phyloP scores from a whole-genome alignment of 2,113 vertebrate genomes.

The Apistogramma diplotaenia region DNA sequence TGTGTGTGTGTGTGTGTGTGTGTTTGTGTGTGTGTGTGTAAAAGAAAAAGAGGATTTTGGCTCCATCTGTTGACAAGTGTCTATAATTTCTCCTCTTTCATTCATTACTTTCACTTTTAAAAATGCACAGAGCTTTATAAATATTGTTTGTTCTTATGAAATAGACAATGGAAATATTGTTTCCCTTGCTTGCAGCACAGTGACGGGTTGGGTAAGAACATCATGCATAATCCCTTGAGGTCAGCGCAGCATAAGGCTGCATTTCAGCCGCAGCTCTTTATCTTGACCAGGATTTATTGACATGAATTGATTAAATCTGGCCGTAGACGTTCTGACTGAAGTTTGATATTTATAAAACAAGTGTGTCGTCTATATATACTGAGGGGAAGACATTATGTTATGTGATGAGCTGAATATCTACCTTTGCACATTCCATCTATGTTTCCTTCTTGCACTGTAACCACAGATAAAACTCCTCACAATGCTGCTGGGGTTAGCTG shows the following conservation, averaged over 20 bases:
- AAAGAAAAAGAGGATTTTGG: constrained; percentile 2
- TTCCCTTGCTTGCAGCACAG: not conserved
- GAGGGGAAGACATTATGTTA: not conserved
- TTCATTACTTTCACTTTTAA: not conserved
- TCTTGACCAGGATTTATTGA: constrained; percentile 47
- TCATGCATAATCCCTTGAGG: constrained; percentile 40
- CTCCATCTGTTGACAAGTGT: constrained; percentile 42
- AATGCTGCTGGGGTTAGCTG: constrained; percentile 17
- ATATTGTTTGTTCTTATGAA: not conserved
- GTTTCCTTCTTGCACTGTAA: not conserved
- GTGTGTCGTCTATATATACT: not conserved
- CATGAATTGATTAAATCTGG: constrained; percentile 43
- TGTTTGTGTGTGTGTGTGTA: not conserved
- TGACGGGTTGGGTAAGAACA: constrained; percentile 16
- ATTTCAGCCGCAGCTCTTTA: constrained; percentile 37
- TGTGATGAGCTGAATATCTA: not conserved
- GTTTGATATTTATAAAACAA: constrained; percentile 12
- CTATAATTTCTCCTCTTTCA: not conserved
- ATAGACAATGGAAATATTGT: not conserved
- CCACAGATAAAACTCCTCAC: constrained; percentile 2
- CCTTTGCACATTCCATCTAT: constrained; percentile 1
- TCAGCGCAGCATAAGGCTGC: constrained; percentile 16
- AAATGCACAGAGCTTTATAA: not conserved
- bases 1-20: not conserved
- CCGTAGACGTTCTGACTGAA: constrained; percentile 2